Evolutionary conservation across 2,797 vertebrate genomes (phyloP), one percentile per base, ranked within the genome.

Genomic region (Sebastes cheni): DNA sequence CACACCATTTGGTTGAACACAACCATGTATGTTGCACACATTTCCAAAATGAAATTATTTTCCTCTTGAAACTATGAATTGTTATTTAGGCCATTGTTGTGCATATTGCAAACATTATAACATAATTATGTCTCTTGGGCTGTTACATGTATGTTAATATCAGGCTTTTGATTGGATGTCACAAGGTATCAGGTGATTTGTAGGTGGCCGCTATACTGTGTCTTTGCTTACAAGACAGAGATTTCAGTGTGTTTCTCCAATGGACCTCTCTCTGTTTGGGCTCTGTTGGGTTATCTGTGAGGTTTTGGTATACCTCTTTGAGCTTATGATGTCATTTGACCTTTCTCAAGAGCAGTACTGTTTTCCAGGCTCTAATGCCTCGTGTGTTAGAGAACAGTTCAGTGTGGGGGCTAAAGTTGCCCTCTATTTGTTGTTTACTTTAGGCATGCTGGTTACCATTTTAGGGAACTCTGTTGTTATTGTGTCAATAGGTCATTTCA

Each of bases 381-480:
- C 66, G 0, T 80, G 78, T 64, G 11, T 64, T 3, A 30, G 25
- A 50, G 9, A 50, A 11, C 58, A 75, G 4, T 75, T 69, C 50
- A 65, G 9, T 22, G 34, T 22, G 27, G 72, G 72, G 5, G 0
- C 16, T 12, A 56, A 50, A 22, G 13, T 65, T 34, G 34, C 18
- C 9, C 79, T 80, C 2, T 80, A 34, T 9, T 8, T 58, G 27
- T 2, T 80, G n/a, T 80, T 80, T 58, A 1, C 22, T 7, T 22
- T 34, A n/a, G 58, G 66, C 0, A 75, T 75, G 29, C 46, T 69
- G 34, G 3, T 80, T n/a, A 80, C 79, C n/a, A 64, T 69, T 64
- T n/a, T 62, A 34, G 96, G 96, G 14, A 96, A 96, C 80, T 56
- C 86, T 29, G 92, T 95, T 30, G 94, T 96, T 32, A 95, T 96